These are phyloP conservation scores for Morone chrysops DNA, from an alignment of 2,113 vertebrate species.

Conservation along the genomic window DNA sequence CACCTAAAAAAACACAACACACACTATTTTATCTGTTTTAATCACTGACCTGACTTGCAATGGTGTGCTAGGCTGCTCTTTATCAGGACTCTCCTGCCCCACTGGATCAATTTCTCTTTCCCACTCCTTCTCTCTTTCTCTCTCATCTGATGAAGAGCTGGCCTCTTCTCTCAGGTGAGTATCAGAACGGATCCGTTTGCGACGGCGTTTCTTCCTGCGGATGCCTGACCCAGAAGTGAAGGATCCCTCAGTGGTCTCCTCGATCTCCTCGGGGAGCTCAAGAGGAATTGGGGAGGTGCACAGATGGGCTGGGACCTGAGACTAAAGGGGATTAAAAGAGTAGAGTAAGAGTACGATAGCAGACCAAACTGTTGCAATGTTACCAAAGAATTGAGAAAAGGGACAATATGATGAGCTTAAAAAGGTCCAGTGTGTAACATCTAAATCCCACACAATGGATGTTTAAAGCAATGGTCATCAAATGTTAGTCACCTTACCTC, in stretches of 20 bases:
- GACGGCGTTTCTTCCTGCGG: slow-evolving; percentile 82
- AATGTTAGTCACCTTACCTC: slow-evolving; percentile 77
- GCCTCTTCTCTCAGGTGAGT: slow-evolving; percentile 63
- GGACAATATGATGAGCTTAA: neutral
- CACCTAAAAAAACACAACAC: neutral
- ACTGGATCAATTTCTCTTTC: slow-evolving; percentile 75
- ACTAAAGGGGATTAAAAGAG: slow-evolving; percentile 61
- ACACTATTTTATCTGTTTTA: neutral
- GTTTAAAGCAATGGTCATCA: neutral
- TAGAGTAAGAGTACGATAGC: neutral
- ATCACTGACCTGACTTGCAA: slow-evolving; percentile 76
- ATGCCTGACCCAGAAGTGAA: slow-evolving; percentile 2
- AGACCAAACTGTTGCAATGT: neutral
- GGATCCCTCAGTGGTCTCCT: slow-evolving; percentile 18
- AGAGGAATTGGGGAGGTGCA: slow-evolving; percentile 89
- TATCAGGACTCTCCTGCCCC: slow-evolving; percentile 56
- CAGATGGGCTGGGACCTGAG: slow-evolving; percentile 82
- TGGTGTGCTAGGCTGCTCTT: slow-evolving; percentile 55
- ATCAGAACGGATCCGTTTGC: slow-evolving; percentile 82
- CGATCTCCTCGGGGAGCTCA: slow-evolving; percentile 54
- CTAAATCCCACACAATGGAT: too few relatives aligned
- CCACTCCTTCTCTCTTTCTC: slow-evolving; percentile 75
- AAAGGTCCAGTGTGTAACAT: too few relatives aligned
- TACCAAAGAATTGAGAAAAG: neutral
- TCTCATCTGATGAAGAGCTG: slow-evolving; percentile 83